These are phyloP conservation scores for Eufriesea mexicana DNA, from an alignment of 1,140 invertebrate genomes.

Conservation along the genomic window DNA sequence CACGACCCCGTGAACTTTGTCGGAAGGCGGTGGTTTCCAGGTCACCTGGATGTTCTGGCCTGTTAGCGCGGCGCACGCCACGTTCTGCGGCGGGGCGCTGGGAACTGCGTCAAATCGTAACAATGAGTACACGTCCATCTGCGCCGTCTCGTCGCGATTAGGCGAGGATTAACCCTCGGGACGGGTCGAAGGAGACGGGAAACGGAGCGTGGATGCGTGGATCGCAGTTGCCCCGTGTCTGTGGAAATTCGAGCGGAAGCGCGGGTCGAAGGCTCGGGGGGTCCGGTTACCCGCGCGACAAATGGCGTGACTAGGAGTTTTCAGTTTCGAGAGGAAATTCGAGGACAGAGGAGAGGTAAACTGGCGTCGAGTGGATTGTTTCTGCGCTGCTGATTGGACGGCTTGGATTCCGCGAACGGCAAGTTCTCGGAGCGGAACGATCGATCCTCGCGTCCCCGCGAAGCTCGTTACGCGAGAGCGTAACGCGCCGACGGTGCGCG, in stretches of 20 bases:
- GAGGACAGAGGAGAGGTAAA: not conserved
- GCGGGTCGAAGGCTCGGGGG: too few relatives aligned
- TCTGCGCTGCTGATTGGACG: not conserved
- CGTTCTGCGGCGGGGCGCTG: constrained; percentile 86
- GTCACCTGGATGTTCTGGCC: constrained; percentile 89
- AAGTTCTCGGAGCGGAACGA: not conserved
- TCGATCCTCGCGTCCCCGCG: not conserved
- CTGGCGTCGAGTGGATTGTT: constrained; percentile 16
- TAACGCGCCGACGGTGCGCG: not conserved
- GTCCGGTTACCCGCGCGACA: constrained; percentile 1
- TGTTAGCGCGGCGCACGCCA: constrained; percentile 86
- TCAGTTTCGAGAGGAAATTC: constrained; percentile 25
- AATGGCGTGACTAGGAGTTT: constrained; percentile 7
- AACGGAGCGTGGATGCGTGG: not conserved
- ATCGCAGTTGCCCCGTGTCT: not conserved
- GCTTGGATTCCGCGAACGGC: not conserved
- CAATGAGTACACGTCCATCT: constrained; percentile 25
- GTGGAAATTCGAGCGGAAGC: constrained; percentile 3
- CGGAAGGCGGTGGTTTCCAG: constrained; percentile 88
- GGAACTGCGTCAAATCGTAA: constrained; percentile 83
- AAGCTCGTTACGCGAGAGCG: not conserved
- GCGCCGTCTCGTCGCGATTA: too few relatives aligned
- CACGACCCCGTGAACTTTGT: constrained; percentile 88
- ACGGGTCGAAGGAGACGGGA: too few relatives aligned
- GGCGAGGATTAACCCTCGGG: not conserved